A percentile compares a stretch with the other conserved stretches of the same genome.
These are phyloP conservation scores for Chironomus tentans DNA, from an alignment of 2,888 invertebrate genomes.

Conservation along the genomic window DNA sequence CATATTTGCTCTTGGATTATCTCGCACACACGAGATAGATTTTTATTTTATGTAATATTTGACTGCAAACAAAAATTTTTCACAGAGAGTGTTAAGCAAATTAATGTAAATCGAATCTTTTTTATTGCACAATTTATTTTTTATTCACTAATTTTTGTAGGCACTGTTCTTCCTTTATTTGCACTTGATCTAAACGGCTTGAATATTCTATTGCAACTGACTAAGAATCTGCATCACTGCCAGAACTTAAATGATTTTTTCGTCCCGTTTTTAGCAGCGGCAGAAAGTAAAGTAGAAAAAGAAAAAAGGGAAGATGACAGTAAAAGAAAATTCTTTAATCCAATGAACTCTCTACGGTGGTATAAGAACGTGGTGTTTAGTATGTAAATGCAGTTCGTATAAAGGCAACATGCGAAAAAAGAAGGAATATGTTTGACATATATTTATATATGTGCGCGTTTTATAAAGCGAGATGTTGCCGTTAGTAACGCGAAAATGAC, in stretches of 20 bases:
- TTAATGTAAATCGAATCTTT: no score
- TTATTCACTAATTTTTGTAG: not conserved
- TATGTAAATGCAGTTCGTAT: no score
- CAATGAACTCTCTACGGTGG: constrained; percentile 11
- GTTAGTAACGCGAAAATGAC: constrained; percentile 12
- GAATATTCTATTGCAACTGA: constrained; percentile 19
- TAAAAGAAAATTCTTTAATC: constrained; percentile 19
- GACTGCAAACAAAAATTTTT: not conserved
- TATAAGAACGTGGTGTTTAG: no score
- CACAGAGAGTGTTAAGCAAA: not conserved
- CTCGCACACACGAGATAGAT: not conserved
- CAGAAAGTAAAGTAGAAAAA: not conserved
- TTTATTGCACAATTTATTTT: no score
- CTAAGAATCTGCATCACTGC: constrained; percentile 9
- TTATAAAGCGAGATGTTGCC: not conserved
- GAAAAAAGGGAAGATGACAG: not conserved
- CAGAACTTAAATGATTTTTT: constrained; percentile 25
- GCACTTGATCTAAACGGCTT: constrained; percentile 1
- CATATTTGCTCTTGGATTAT: not conserved
- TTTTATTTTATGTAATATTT: not conserved
- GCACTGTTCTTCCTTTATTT: not conserved
- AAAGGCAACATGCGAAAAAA: not conserved
- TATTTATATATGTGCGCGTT: not conserved
- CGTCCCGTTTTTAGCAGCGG: not conserved
- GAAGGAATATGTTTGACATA: not conserved